Evolutionary conservation across 2,113 vertebrate species (phyloP).

Genomic region (Nyctibius bracteatus): DNA sequence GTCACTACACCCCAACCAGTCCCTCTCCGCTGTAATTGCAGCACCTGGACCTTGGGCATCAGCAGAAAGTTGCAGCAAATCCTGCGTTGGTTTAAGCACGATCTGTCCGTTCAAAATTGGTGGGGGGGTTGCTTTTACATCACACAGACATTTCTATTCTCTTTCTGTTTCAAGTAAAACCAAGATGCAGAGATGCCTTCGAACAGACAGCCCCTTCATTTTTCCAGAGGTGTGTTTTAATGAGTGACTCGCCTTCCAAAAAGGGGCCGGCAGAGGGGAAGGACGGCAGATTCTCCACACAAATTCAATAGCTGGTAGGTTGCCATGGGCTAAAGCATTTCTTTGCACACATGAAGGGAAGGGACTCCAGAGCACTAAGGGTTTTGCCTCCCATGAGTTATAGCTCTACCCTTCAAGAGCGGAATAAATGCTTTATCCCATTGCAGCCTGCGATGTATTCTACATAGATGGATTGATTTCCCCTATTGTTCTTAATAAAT

Average conservation of each 20-base stretch:
- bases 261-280: constrained; percentile 60
- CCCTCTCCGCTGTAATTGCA: neutral
- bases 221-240: constrained; percentile 65
- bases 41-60: neutral
- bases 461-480: constrained; percentile 66
- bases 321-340: constrained; percentile 63
- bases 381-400: constrained; percentile 68
- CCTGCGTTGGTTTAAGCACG: neutral
- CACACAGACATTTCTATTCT: constrained; percentile 35
- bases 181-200: constrained; percentile 32
- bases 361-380: constrained; percentile 54
- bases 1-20: neutral
- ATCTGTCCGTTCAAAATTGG: constrained; percentile 13
- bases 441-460: constrained; percentile 62
- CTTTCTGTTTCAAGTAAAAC: constrained; percentile 53
- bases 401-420: constrained; percentile 66
- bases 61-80: constrained; percentile 54
- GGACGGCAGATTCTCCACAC: constrained; percentile 52
- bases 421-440: constrained; percentile 66
- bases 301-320: constrained; percentile 65
- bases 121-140: constrained; percentile 24
- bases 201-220: constrained; percentile 58
- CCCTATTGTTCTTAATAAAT: constrained; percentile 68
- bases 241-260: constrained; percentile 61
- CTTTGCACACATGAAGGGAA: constrained; percentile 61